Percentiles rank a stretch among this genome's conserved stretches.
phyloP scores from a whole-genome alignment of 2,797 vertebrate species.

The Chanos chanos region DNA sequence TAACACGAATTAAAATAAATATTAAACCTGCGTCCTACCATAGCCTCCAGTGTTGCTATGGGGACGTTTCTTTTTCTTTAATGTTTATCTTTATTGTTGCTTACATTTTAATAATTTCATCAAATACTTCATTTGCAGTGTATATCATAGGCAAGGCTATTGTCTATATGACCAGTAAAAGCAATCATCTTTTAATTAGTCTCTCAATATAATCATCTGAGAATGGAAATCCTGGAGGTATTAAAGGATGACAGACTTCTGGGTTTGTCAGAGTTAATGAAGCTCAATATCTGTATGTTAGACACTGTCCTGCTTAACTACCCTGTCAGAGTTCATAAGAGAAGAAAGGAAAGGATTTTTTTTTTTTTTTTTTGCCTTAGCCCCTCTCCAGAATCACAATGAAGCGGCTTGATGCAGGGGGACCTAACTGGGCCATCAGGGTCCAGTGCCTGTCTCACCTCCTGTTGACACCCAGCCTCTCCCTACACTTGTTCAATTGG shows the following conservation, averaged over 20 bases:
- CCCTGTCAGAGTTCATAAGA: too few species aligned
- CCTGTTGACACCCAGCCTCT: slow-evolving; percentile 31
- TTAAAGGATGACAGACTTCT: slow-evolving; percentile 8
- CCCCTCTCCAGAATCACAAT: slow-evolving; percentile 59
- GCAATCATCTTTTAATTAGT: not conserved
- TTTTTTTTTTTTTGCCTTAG: slow-evolving; percentile 48
- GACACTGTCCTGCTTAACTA: too few species aligned
- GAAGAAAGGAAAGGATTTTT: not conserved
- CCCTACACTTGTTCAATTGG: slow-evolving; percentile 51
- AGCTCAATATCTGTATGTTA: not conserved
- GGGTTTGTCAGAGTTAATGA: not conserved
- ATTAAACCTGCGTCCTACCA: too few species aligned
- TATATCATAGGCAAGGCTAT: not conserved
- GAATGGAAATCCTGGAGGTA: not conserved
- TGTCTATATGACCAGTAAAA: not conserved
- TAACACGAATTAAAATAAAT: not conserved
- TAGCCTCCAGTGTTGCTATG: not conserved
- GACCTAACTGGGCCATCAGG: slow-evolving; percentile 61
- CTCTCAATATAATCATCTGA: slow-evolving; percentile 8
- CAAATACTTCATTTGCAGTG: not conserved
- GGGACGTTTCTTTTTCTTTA: not conserved
- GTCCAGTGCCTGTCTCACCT: slow-evolving; percentile 29
- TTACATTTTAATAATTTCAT: not conserved
- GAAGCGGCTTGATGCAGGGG: slow-evolving; percentile 48
- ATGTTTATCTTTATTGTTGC: not conserved